Evolutionary conservation across 2,113 vertebrate genomes (phyloP).

Genomic region (Callorhinus ursinus): DNA sequence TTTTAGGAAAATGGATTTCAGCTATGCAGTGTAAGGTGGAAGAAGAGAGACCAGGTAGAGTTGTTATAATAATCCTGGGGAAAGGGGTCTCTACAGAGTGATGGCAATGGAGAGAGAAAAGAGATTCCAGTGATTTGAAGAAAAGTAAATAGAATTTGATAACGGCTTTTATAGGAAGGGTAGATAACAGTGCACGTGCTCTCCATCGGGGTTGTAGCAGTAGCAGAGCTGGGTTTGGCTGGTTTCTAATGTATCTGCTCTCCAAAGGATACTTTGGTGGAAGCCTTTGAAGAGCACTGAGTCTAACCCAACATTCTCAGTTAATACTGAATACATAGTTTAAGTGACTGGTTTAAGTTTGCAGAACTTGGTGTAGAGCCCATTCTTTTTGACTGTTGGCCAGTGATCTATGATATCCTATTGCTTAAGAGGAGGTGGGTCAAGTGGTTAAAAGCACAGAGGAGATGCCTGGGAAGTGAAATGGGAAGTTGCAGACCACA

Average conservation of each 20-base stretch:
- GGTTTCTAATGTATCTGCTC: background rate
- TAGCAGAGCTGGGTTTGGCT: background rate
- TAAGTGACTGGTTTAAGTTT: background rate
- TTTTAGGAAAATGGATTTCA: background rate
- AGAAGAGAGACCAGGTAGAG: background rate
- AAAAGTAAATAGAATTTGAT: conserved; percentile 31
- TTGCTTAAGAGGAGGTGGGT: conserved; percentile 1
- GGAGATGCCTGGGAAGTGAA: conserved; percentile 62
- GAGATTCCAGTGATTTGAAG: background rate
- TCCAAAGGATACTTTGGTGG: background rate
- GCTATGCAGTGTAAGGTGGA: background rate
- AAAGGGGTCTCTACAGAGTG: background rate
- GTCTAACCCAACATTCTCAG: background rate
- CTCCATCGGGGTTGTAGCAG: background rate
- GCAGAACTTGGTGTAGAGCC: background rate
- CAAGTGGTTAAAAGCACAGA: conserved; percentile 56
- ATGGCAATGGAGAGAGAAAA: background rate
- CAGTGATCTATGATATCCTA: background rate
- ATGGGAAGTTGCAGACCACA: conserved; percentile 74
- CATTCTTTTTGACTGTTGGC: background rate
- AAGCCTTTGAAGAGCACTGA: background rate
- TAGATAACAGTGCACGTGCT: background rate
- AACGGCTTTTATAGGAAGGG: background rate
- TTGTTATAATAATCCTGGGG: background rate
- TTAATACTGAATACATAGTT: background rate